Percentiles rank a stretch among this genome's conserved stretches.
These are phyloP conservation scores for Hedya salicella DNA, from an alignment of 2,888 invertebrate species.

Conservation along the genomic window DNA sequence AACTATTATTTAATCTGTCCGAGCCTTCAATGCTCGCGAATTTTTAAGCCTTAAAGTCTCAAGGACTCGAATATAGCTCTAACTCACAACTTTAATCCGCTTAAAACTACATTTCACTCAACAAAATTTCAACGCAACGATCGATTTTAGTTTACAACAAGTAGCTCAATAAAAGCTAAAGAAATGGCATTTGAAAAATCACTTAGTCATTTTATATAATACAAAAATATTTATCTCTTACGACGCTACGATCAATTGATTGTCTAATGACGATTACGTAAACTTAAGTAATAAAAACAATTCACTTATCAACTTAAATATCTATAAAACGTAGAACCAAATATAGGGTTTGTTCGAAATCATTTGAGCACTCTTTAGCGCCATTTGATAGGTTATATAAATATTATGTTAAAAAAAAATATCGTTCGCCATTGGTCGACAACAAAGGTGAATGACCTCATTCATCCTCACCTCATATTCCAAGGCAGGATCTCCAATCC, in stretches of 20 bases:
- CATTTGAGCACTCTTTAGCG: constrained; percentile 12
- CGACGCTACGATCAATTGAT: constrained; percentile 58
- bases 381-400: background rate
- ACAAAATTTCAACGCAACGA: constrained; percentile 54
- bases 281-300: constrained; percentile 11
- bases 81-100: no score
- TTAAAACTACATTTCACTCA: constrained; percentile 43
- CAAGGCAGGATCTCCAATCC: no score
- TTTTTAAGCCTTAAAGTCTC: no score
- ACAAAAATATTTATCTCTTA: constrained; percentile 57
- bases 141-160: constrained; percentile 55
- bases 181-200: constrained; percentile 72
- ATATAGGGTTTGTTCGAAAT: constrained; percentile 17
- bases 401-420: background rate
- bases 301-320: constrained; percentile 3
- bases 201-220: constrained; percentile 61
- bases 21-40: no score
- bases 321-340: background rate
- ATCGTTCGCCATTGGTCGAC: no score
- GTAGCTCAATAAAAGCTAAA: constrained; percentile 74
- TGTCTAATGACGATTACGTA: constrained; percentile 48
- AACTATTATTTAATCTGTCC: no score
- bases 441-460: no score
- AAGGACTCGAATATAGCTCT: no score
- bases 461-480: no score